A percentile compares a stretch with the other conserved stretches of the same genome.
Evolutionary conservation across 2,888 invertebrate genomes (phyloP).

Genomic region (Ferrisia virgata): DNA sequence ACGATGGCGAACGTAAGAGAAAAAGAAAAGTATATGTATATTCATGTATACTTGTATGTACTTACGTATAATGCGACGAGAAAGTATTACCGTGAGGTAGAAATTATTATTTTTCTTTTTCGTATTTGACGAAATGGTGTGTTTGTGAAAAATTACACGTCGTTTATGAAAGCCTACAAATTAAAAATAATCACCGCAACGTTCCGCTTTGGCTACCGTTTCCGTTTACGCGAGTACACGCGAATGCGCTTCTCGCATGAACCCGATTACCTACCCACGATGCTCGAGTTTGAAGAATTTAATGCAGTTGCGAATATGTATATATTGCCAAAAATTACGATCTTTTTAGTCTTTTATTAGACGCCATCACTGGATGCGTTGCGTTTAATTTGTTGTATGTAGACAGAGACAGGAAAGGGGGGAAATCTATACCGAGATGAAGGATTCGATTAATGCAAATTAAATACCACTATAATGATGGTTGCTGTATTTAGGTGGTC

Average conservation of each 20-base stretch:
- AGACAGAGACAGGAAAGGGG: no score
- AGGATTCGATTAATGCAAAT: no score
- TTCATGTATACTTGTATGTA: background rate
- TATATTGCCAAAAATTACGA: background rate
- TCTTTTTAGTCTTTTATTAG: background rate
- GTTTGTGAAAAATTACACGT: background rate
- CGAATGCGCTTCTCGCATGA: background rate
- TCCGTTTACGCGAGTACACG: background rate
- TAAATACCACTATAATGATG: no score
- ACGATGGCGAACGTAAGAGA: background rate
- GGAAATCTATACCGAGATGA: no score
- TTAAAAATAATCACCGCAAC: background rate
- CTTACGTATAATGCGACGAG: background rate
- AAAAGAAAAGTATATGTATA: background rate
- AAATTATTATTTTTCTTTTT: background rate
- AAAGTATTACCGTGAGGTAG: background rate
- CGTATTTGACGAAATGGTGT: background rate
- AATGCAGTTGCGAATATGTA: background rate
- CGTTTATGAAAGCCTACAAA: constrained; percentile 1
- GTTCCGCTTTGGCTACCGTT: background rate
- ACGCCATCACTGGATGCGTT: background rate
- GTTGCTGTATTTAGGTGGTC: no score
- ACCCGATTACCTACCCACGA: background rate
- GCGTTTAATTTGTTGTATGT: background rate
- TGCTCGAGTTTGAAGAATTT: background rate